These are phyloP conservation scores for Dendrolimus houi DNA, from an alignment of 2,888 invertebrate species.

Conservation along the genomic window DNA sequence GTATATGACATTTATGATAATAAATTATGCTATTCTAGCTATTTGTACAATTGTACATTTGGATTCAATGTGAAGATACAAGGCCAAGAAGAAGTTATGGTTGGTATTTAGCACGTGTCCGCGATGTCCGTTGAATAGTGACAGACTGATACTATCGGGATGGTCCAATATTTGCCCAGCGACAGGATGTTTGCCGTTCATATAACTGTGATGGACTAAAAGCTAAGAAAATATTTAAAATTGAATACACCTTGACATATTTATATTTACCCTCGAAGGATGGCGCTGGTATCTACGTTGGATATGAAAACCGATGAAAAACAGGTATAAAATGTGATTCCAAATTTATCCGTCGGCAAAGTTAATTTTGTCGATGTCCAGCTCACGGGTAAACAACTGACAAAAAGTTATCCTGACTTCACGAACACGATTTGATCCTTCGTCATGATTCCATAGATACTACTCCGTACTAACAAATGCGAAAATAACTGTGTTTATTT, in stretches of 20 bases:
- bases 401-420: constrained; percentile 35
- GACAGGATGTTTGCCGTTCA: constrained; percentile 66
- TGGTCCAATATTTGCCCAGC: constrained; percentile 55
- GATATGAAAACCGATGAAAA: background rate
- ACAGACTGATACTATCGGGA: constrained; percentile 35
- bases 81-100: too few species aligned
- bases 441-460: constrained; percentile 8
- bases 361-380: background rate
- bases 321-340: background rate
- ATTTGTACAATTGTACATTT: too few species aligned
- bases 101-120: constrained; percentile 50
- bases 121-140: constrained; percentile 41
- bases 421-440: constrained; percentile 18
- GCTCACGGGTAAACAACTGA: constrained; percentile 31
- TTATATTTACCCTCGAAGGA: background rate
- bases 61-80: too few species aligned
- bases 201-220: constrained; percentile 55
- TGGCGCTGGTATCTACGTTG: background rate
- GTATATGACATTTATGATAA: too few species aligned
- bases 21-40: too few species aligned
- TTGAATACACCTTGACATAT: constrained; percentile 20
- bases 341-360: background rate
- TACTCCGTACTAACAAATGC: too few species aligned
- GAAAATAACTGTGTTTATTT: too few species aligned
- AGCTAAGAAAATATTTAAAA: constrained; percentile 59